Conservation (phyloP, 2,113 vertebrate species). For the Picathartes gymnocephalus region DNA sequence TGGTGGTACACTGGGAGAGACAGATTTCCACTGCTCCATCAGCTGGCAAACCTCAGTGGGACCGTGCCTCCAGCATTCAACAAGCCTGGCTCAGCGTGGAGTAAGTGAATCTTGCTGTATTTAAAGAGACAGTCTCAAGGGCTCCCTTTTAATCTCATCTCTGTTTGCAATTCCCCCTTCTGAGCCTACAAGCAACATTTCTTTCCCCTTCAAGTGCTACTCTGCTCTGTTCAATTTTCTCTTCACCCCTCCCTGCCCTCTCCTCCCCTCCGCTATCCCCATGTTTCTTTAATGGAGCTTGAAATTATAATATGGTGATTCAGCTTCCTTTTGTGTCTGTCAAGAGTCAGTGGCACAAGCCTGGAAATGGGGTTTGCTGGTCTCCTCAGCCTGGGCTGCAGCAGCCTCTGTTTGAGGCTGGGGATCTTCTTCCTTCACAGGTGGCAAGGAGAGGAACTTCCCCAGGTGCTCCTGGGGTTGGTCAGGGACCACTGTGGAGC, state of each 20-base stretch:
- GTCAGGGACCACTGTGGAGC: neutral
- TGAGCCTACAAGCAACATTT: constrained; percentile 26
- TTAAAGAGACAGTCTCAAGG: constrained; percentile 47
- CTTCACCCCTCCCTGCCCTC: constrained; percentile 40
- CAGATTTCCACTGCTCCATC: neutral
- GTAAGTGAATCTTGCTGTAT: constrained; percentile 52
- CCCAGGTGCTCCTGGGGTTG: neutral
- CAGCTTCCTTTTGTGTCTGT: neutral
- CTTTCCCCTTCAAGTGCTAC: constrained; percentile 30
- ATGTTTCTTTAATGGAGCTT: constrained; percentile 59
- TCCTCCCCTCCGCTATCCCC: neutral
- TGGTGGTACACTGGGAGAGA: neutral
- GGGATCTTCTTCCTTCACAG: neutral
- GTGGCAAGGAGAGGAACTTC: neutral
- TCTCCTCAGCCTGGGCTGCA: neutral
- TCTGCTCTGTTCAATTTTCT: constrained; percentile 50
- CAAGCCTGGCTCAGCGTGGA: constrained; percentile 19
- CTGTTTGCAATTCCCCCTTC: constrained; percentile 50
- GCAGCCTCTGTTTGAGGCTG: neutral
- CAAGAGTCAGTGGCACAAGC: neutral
- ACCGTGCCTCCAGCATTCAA: neutral
- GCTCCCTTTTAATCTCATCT: constrained; percentile 54
- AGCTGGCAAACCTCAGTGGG: constrained; percentile 16
- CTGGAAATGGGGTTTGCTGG: neutral
- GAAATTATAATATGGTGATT: constrained; percentile 21